Conservation (phyloP, 2,888 invertebrate genomes). For the Ophraella communa region DNA sequence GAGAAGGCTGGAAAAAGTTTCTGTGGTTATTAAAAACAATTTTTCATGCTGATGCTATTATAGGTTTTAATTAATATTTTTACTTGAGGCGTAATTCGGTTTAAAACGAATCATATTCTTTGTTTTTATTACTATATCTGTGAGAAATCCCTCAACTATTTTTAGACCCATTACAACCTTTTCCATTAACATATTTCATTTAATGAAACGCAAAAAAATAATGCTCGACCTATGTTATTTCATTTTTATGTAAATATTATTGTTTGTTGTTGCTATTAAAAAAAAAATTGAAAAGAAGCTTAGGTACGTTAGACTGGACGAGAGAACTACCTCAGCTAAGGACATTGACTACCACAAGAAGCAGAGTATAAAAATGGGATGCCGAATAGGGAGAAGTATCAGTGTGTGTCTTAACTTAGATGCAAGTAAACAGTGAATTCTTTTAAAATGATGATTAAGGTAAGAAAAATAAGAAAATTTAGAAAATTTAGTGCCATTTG, state of each 20-base stretch:
- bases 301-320: background rate
- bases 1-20: no score
- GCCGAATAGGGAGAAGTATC: background rate
- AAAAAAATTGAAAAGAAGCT: background rate
- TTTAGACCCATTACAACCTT: no score
- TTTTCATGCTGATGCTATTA: no score
- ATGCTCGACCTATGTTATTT: background rate
- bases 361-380: slow-evolving; percentile 6
- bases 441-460: slow-evolving; percentile 17
- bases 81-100: no score
- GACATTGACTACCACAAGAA: background rate
- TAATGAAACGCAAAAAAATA: background rate
- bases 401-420: background rate
- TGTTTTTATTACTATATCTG: no score
- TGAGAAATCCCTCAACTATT: no score
- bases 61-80: no score
- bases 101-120: no score
- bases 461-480: background rate
- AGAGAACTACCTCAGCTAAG: background rate
- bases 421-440: background rate
- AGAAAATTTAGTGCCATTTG: background rate
- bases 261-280: background rate
- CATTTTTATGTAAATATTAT: background rate
- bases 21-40: no score
- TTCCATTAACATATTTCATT: no score